Percentiles rank a stretch among this genome's conserved stretches.
These are phyloP conservation scores for Schizotus pectinicornis DNA, from an alignment of 2,888 invertebrate species.

Conservation along the genomic window DNA sequence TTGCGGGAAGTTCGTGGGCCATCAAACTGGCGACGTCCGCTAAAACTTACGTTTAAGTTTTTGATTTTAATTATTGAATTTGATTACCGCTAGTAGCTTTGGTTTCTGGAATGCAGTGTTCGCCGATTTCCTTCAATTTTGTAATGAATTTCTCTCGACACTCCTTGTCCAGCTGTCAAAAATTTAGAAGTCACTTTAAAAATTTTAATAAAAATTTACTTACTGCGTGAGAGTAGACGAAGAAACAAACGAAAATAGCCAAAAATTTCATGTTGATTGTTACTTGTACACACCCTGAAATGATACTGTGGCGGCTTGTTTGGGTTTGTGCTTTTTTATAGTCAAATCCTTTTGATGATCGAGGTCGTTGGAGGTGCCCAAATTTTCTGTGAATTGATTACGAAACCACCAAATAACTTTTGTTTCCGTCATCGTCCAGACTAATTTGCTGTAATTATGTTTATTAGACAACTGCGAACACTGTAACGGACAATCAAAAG, in stretches of 20 bases:
- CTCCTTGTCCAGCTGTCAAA: constrained; percentile 17
- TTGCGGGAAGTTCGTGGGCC: constrained; percentile 18
- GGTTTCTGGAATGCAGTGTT: constrained; percentile 16
- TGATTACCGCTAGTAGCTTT: constrained; percentile 20
- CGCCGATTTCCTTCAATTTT: constrained; percentile 14
- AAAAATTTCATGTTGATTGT: constrained; percentile 30
- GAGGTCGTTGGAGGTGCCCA: constrained; percentile 12
- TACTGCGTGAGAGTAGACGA: constrained; percentile 25
- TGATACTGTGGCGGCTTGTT: constrained; percentile 6
- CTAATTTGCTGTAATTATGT: constrained; percentile 13
- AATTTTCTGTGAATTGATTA: constrained; percentile 17
- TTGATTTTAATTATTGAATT: not conserved
- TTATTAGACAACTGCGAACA: not conserved
- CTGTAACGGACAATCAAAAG: not conserved
- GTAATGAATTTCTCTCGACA: constrained; percentile 11
- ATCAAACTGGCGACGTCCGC: constrained; percentile 19
- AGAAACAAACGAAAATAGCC: constrained; percentile 23
- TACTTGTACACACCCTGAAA: not conserved
- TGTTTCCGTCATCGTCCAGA: constrained; percentile 15
- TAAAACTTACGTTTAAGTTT: not conserved
- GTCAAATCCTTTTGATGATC: constrained; percentile 7
- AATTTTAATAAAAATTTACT: constrained; percentile 26
- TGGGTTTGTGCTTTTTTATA: constrained; percentile 17
- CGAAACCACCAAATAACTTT: constrained; percentile 16
- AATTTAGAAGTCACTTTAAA: not conserved